phyloP scores from a whole-genome alignment of 1,140 invertebrate genomes.

The Pseudachorutes palmiensis region DNA sequence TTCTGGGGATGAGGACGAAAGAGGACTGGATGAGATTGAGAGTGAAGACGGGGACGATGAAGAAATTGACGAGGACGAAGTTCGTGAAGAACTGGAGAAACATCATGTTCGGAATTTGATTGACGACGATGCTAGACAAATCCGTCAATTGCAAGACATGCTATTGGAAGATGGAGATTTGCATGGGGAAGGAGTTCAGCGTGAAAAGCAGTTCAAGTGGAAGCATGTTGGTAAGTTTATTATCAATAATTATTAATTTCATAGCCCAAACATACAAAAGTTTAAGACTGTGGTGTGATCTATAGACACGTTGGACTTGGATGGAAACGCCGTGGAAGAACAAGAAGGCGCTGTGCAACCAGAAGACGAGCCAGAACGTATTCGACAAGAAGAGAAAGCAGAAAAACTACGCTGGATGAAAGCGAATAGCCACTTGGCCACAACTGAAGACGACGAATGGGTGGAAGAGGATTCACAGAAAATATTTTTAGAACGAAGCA shows the following conservation, averaged over 20 bases:
- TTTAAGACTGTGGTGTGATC: neutral
- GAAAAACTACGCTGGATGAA: conserved; percentile 44
- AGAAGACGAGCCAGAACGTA: conserved; percentile 54
- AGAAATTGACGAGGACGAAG: conserved; percentile 57
- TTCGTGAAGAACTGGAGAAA: conserved; percentile 57
- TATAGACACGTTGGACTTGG: conserved; percentile 24
- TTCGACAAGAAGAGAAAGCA: conserved; percentile 52
- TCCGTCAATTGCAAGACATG: conserved; percentile 67
- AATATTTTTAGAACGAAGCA: conserved; percentile 17
- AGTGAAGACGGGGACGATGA: conserved; percentile 67
- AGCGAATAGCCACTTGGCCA: conserved; percentile 40
- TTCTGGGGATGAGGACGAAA: conserved; percentile 69
- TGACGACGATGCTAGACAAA: conserved; percentile 71
- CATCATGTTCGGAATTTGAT: conserved; percentile 63
- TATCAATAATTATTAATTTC: conserved; percentile 8
- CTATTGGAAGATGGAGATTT: conserved; percentile 80
- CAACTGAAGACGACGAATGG: conserved; percentile 16
- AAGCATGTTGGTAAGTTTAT: conserved; percentile 57
- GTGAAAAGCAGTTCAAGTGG: conserved; percentile 72
- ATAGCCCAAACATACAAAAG: conserved; percentile 4
- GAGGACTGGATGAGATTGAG: conserved; percentile 61
- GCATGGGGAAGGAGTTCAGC: conserved; percentile 57
- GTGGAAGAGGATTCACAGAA: conserved; percentile 26
- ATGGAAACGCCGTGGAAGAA: conserved; percentile 42
- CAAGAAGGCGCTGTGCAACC: conserved; percentile 52